A percentile compares a stretch with the other conserved stretches of the same genome.
phyloP scores from a whole-genome alignment of 2,113 vertebrate species.

The Harpagus bidentatus region DNA sequence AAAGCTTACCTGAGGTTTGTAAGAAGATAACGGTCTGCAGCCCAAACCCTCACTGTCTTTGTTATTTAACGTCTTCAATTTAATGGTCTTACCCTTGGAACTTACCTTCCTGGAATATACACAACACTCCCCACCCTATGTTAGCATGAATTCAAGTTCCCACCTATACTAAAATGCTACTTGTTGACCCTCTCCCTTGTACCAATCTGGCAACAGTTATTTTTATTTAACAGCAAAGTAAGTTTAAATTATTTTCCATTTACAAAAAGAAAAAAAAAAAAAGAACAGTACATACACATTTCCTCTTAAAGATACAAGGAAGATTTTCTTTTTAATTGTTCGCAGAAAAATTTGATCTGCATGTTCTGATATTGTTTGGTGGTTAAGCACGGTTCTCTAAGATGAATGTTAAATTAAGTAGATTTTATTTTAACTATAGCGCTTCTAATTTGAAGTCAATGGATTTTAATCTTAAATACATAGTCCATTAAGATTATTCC shows the following conservation, averaged over 20 bases:
- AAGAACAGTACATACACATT: slow-evolving; percentile 18
- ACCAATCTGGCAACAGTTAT: slow-evolving; percentile 81
- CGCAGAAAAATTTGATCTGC: slow-evolving; percentile 56
- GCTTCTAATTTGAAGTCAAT: slow-evolving; percentile 6
- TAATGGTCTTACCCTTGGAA: slow-evolving; percentile 75
- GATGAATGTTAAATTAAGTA: slow-evolving; percentile 53
- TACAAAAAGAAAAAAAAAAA: background rate
- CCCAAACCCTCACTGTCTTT: slow-evolving; percentile 71
- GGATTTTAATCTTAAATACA: slow-evolving; percentile 32
- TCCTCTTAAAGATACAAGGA: background rate
- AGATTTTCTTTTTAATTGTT: slow-evolving; percentile 30
- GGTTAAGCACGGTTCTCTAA: slow-evolving; percentile 71
- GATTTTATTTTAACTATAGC: slow-evolving; percentile 1
- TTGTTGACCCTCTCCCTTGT: slow-evolving; percentile 75
- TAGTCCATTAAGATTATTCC: slow-evolving; percentile 28
- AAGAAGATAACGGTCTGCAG: slow-evolving; percentile 72
- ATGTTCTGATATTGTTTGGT: slow-evolving; percentile 69
- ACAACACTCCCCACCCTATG: slow-evolving; percentile 56
- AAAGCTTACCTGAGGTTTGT: slow-evolving; percentile 23
- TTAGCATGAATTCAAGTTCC: slow-evolving; percentile 79
- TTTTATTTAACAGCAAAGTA: slow-evolving; percentile 54
- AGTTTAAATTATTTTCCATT: background rate
- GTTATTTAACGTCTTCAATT: slow-evolving; percentile 64
- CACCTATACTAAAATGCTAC: slow-evolving; percentile 81
- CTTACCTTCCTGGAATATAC: slow-evolving; percentile 75